These are phyloP conservation scores for Coelopa pilipes DNA, from an alignment of 2,888 invertebrate genomes.

Conservation along the genomic window DNA sequence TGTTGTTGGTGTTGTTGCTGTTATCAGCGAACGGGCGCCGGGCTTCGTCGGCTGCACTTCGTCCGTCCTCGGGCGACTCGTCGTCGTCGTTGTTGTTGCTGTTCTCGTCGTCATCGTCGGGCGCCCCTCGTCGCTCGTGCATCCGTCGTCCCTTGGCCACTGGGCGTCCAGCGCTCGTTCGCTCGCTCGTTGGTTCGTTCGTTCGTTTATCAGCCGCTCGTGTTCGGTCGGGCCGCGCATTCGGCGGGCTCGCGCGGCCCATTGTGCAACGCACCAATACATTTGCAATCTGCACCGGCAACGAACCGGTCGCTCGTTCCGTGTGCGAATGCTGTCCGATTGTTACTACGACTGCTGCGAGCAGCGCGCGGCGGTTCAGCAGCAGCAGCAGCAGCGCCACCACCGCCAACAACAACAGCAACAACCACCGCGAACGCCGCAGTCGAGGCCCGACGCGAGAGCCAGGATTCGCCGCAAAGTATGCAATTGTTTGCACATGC, in stretches of 20 bases:
- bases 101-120: too few species aligned
- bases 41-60: neutral
- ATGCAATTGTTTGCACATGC: constrained; percentile 22
- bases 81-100: neutral
- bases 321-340: constrained; percentile 27
- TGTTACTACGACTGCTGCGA: constrained; percentile 19
- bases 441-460: constrained; percentile 5
- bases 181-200: too few species aligned
- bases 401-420: neutral
- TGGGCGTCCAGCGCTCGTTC: constrained; percentile 16
- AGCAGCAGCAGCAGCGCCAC: constrained; percentile 13
- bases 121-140: neutral
- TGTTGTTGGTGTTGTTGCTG: constrained; percentile 11
- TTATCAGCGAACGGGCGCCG: constrained; percentile 2
- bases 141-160: neutral
- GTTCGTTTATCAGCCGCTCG: constrained; percentile 18
- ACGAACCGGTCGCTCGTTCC: constrained; percentile 52
- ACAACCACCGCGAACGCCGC: neutral
- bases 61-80: constrained; percentile 27
- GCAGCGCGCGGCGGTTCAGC: neutral
- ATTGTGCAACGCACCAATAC: constrained; percentile 54
- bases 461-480: constrained; percentile 37
- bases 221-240: neutral
- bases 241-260: constrained; percentile 21
- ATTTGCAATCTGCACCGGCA: constrained; percentile 60